Evolutionary conservation across 1,140 invertebrate genomes (phyloP).

Genomic region (Penaeus chinensis): DNA sequence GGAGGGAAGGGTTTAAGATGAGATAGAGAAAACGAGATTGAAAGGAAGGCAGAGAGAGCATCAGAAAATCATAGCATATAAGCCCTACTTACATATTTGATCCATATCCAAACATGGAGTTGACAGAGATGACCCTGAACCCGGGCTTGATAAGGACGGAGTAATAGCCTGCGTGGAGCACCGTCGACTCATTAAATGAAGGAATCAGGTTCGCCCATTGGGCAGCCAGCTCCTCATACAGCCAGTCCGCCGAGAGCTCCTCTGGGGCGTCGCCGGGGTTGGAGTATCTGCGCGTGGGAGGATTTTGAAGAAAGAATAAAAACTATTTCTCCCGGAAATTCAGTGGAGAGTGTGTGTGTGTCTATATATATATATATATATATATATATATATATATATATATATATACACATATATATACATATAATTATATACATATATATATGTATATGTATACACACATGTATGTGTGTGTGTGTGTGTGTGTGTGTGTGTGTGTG

Average conservation of each 20-base stretch:
- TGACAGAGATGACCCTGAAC: slow-evolving; percentile 88
- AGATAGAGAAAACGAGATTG: background rate
- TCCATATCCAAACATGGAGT: slow-evolving; percentile 67
- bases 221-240: slow-evolving; percentile 88
- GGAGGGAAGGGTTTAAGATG: no score
- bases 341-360: no score
- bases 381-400: no score
- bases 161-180: slow-evolving; percentile 88
- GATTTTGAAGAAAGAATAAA: no score
- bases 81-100: slow-evolving; percentile 32
- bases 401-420: no score
- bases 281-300: background rate
- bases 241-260: slow-evolving; percentile 87
- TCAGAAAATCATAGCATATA: background rate
- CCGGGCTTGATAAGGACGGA: slow-evolving; percentile 87
- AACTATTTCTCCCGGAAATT: no score
- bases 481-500: no score
- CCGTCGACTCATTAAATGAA: slow-evolving; percentile 82
- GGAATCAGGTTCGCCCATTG: slow-evolving; percentile 92
- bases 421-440: no score
- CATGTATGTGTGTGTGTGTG: no score
- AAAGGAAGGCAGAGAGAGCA: background rate
- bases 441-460: no score
- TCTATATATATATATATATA: no score
- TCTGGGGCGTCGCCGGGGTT: slow-evolving; percentile 66